phyloP scores from a whole-genome alignment of 2,888 invertebrate species.

The Synergus itoensis region DNA sequence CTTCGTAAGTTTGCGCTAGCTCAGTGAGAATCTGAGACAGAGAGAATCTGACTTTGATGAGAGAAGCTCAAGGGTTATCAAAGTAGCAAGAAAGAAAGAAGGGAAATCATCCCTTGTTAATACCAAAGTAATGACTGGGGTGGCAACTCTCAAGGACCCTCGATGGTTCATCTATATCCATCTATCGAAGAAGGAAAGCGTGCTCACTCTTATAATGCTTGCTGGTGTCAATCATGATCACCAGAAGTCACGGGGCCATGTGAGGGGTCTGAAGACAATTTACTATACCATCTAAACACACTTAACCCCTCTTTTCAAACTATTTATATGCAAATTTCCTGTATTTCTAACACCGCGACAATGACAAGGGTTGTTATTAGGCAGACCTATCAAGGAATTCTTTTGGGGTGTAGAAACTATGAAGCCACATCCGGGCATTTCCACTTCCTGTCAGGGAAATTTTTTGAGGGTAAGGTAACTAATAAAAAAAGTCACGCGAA shows the following conservation, averaged over 20 bases:
- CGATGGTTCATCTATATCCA: slow-evolving; percentile 53
- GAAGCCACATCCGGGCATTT: slow-evolving; percentile 24
- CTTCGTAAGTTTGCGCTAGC: too few species aligned
- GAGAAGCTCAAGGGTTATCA: slow-evolving; percentile 25
- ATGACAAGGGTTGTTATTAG: slow-evolving; percentile 44
- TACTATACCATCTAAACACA: slow-evolving; percentile 43
- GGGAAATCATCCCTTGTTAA: slow-evolving; percentile 73
- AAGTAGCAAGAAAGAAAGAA: slow-evolving; percentile 48
- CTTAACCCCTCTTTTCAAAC: slow-evolving; percentile 27
- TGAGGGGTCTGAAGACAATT: slow-evolving; percentile 50
- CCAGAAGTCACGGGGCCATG: slow-evolving; percentile 48
- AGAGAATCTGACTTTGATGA: slow-evolving; percentile 30
- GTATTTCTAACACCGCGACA: neutral
- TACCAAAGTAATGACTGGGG: slow-evolving; percentile 76
- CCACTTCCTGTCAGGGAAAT: slow-evolving; percentile 7
- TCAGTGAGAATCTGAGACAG: neutral
- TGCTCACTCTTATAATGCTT: slow-evolving; percentile 42
- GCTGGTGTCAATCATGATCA: slow-evolving; percentile 62
- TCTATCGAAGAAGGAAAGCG: slow-evolving; percentile 56
- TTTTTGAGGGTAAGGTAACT: neutral
- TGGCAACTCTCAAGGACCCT: slow-evolving; percentile 73
- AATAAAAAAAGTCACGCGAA: slow-evolving; percentile 7
- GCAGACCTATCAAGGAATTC: neutral
- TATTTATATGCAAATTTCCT: slow-evolving; percentile 63
- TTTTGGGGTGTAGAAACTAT: neutral